Conservation (phyloP, 2,113 vertebrate species). For the Malurus elegans region DNA sequence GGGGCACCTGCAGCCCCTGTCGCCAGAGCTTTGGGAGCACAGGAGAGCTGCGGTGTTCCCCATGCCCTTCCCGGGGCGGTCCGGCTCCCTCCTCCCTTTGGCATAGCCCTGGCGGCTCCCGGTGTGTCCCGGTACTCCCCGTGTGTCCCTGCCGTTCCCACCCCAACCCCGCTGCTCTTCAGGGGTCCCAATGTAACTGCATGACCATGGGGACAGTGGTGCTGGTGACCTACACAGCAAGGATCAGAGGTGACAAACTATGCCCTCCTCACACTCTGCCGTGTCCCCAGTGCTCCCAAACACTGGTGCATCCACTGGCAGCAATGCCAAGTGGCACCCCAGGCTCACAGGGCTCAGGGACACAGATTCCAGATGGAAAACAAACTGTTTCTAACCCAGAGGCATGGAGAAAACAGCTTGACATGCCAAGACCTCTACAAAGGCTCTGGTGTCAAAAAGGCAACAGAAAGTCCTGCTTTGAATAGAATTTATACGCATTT, state of each 20-base stretch:
- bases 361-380: background rate
- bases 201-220: rapidly evolving
- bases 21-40: background rate
- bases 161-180: rapidly evolving
- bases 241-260: background rate
- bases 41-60: background rate
- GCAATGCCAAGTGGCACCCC: rapidly evolving
- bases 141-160: background rate
- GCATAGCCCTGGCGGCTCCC: background rate
- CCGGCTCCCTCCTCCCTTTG: rapidly evolving
- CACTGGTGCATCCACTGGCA: rapidly evolving
- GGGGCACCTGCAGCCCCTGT: background rate
- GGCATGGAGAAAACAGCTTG: background rate
- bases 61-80: background rate
- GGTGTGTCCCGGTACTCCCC: rapidly evolving
- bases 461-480: background rate
- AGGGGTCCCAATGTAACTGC: background rate
- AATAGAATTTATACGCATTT: background rate
- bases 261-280: background rate
- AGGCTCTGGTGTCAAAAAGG: background rate
- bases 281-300: rapidly evolving
- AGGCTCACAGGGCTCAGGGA: rapidly evolving
- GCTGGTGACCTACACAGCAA: rapidly evolving
- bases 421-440: background rate
- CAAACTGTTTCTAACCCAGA: background rate